Base-by-base conservation (phyloP, 2,797 vertebrate genomes). In the Bovichtus diacanthus region DNA sequence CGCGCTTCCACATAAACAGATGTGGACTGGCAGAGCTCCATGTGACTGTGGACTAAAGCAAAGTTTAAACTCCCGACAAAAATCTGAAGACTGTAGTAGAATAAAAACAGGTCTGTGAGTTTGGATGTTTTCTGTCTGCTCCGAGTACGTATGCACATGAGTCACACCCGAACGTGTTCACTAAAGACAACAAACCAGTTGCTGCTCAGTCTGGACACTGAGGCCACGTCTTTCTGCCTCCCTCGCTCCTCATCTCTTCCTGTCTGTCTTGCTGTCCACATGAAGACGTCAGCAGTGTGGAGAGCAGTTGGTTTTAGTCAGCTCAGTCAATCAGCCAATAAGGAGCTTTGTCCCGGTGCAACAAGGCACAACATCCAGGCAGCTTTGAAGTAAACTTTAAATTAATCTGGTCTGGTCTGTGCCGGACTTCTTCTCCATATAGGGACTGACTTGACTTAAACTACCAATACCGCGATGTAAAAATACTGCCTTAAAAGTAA, bases 111-210 rank as follows among this genome's bases (percentile, higher is more conserved):
- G 72, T 70, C 81, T 84, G 65, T 51, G 78, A 47, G 80, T 74
- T 78, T 81, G 74, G 76, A 81, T 82, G 82, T 90, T 84, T 84
- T 88, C 79, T 76, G 84, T 89, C 87, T 93, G 81, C 81, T 68
- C 41, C 3, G 36, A 61, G 53, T 64, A 78, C 54, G 29, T 67
- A 78, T 55, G 70, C 21, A 23, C 74, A 75, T 91, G 84, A 93
- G 87, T 94, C 94, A 94, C 87, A 86, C 86, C 88, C 84, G 85
- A 80, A 85, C 75, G 66, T 70, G 84, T 82, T 90, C 54, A 61
- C 86, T 87, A 84, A 93, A 88, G 90, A 91, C 88, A 93, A 94
- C 90, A 93, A 90, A 87, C 85, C 83, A 85, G 88, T 81, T 72
- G 84, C 76, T 72, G 81, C 79, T 79, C 73, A 74, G 91, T 90